These are phyloP conservation scores for Calcarius lapponicus DNA, from an alignment of 2,797 vertebrate genomes.

Conservation along the genomic window DNA sequence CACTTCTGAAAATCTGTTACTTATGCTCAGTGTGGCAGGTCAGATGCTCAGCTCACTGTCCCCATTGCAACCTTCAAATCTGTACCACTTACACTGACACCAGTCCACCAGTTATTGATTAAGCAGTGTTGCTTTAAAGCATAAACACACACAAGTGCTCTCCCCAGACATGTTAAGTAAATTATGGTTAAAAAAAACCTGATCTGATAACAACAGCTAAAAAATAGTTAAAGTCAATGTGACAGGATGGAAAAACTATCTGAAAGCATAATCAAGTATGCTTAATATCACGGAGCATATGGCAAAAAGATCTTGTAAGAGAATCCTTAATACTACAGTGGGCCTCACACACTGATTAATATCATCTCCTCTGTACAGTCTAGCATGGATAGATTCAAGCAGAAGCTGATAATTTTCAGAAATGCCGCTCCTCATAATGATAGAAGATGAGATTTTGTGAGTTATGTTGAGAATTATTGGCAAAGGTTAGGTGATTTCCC, in stretches of 20 bases:
- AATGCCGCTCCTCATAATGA: conserved; percentile 11
- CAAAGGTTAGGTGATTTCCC: conserved; percentile 69
- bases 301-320: conserved; percentile 42
- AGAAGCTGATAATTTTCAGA: conserved; percentile 51
- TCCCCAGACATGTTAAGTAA: background rate
- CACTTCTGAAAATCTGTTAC: background rate
- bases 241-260: background rate
- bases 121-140: background rate
- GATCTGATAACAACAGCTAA: background rate
- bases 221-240: conserved; percentile 22
- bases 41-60: background rate
- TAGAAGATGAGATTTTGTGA: conserved; percentile 62
- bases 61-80: background rate
- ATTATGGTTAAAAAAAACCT: background rate
- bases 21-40: background rate
- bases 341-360: conserved; percentile 33
- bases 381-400: conserved; percentile 14
- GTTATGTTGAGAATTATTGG: conserved; percentile 62
- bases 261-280: conserved; percentile 39
- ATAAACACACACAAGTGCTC: background rate
- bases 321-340: conserved; percentile 27
- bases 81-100: background rate
- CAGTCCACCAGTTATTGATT: background rate
- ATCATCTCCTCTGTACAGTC: conserved; percentile 31
- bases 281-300: conserved; percentile 36